phyloP scores from a whole-genome alignment of 2,113 vertebrate species.

The Glaucomys volans region DNA sequence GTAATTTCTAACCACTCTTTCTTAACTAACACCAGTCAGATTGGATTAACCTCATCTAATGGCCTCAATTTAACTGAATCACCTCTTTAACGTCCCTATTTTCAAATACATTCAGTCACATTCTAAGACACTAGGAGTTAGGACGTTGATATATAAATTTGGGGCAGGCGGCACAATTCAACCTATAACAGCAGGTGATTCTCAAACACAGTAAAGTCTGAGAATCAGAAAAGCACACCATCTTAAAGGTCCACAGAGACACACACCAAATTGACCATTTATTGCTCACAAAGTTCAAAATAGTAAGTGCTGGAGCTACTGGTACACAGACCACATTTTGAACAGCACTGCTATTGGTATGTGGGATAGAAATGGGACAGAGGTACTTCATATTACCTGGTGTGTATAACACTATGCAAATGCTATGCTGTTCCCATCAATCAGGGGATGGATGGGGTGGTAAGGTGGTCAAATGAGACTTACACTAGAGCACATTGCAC shows the following conservation, averaged over 20 bases:
- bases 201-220: not conserved
- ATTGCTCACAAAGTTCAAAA: not conserved
- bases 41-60: not conserved
- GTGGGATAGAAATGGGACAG: not conserved
- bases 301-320: not conserved
- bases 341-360: not conserved
- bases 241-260: not conserved
- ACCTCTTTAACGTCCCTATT: not conserved
- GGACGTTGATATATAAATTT: not conserved
- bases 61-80: not conserved
- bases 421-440: not conserved
- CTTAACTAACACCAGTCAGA: not conserved
- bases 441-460: not conserved
- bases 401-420: not conserved
- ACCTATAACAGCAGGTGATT: not conserved
- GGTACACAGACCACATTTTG: not conserved
- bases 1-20: not conserved
- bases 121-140: not conserved
- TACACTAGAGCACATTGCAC: not conserved
- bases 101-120: not conserved
- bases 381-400: not conserved
- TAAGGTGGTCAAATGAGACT: not conserved
- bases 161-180: not conserved
- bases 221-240: not conserved
- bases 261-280: not conserved